These are phyloP conservation scores for Volucella inflata DNA, from an alignment of 2,888 invertebrate species.

Conservation along the genomic window DNA sequence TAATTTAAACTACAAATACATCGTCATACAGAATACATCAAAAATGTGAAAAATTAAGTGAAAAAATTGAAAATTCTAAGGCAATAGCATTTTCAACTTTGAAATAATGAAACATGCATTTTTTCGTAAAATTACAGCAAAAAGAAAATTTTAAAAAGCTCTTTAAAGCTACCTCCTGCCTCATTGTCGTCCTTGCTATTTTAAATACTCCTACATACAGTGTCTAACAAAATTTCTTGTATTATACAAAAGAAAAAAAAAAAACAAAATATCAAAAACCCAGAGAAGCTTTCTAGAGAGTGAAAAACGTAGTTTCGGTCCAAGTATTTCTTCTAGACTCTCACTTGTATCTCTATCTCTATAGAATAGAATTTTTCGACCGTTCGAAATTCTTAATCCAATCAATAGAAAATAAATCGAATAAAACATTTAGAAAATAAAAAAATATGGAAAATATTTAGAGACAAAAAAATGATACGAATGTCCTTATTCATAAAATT, in stretches of 20 bases:
- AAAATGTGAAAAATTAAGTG: slow-evolving; percentile 34
- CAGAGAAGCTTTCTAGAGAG: slow-evolving; percentile 54
- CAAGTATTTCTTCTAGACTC: neutral
- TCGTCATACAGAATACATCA: slow-evolving; percentile 26
- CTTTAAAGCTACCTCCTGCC: slow-evolving; percentile 53
- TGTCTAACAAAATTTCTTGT: slow-evolving; percentile 61
- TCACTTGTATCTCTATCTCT: slow-evolving; percentile 32
- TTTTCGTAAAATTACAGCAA: slow-evolving; percentile 74
- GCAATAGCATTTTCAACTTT: slow-evolving; percentile 36
- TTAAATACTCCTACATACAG: slow-evolving; percentile 63
- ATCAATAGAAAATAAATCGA: slow-evolving; percentile 19
- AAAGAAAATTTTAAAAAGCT: slow-evolving; percentile 74
- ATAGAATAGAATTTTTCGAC: slow-evolving; percentile 21
- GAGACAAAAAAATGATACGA: neutral
- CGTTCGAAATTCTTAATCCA: slow-evolving; percentile 9
- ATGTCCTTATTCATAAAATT: slow-evolving; percentile 36
- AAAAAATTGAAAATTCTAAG: slow-evolving; percentile 48
- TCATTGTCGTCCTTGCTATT: slow-evolving; percentile 50
- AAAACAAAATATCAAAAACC: slow-evolving; percentile 2
- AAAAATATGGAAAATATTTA: neutral
- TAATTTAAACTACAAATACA: neutral
- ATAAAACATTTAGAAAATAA: slow-evolving; percentile 30
- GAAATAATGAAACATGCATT: slow-evolving; percentile 75
- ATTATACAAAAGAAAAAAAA: neutral
- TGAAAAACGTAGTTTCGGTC: slow-evolving; percentile 24